Conservation (phyloP, 2,797 vertebrate species). For the Onychomys arenicola region DNA sequence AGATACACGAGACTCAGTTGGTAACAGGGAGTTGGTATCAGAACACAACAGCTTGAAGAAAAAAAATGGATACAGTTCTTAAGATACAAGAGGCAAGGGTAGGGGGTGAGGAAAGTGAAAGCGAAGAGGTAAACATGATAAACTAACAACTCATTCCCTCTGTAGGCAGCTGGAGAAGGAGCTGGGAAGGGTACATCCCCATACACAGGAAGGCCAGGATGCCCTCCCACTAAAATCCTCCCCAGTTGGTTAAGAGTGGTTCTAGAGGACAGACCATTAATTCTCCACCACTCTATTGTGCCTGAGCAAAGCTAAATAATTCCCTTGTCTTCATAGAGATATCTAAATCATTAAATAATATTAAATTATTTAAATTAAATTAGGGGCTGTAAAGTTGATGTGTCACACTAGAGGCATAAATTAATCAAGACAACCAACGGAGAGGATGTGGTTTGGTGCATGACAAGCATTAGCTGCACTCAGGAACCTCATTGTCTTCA, state of each 20-base stretch:
- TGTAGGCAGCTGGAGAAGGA: not conserved
- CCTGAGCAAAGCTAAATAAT: not conserved
- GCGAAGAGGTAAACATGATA: not conserved
- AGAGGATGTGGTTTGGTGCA: not conserved
- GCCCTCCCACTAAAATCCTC: not conserved
- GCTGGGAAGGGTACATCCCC: not conserved
- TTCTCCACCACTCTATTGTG: not conserved
- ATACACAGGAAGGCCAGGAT: not conserved
- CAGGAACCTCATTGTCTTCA: not conserved
- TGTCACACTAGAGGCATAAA: not conserved
- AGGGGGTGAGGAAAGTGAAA: not conserved
- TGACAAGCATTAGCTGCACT: not conserved
- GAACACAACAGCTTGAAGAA: not conserved
- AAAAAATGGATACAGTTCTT: not conserved
- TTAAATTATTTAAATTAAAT: slow-evolving; percentile 27
- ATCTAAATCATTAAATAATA: slow-evolving; percentile 30
- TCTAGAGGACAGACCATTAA: not conserved
- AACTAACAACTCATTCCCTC: not conserved
- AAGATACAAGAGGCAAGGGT: not conserved
- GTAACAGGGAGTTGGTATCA: not conserved
- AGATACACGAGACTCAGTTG: not conserved
- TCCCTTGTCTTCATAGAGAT: slow-evolving; percentile 9
- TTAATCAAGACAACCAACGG: not conserved
- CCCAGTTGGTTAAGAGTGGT: not conserved
- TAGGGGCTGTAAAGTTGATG: not conserved